Conservation (phyloP, 2,888 invertebrate species). For the Hydroisotoma schaefferi region DNA sequence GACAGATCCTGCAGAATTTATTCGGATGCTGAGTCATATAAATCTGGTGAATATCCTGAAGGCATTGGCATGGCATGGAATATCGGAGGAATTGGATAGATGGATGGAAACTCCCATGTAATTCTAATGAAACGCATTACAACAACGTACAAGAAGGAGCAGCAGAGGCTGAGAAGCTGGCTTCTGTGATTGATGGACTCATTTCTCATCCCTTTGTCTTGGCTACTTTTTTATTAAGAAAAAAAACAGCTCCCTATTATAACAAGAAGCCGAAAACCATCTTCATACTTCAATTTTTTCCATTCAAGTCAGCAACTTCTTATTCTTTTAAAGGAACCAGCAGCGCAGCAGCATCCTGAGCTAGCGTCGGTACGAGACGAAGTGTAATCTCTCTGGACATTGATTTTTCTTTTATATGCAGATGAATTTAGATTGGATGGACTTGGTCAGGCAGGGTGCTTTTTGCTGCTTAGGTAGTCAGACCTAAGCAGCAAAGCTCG, state of each 20-base stretch:
- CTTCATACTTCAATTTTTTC: neutral
- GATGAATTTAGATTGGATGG: too few species aligned
- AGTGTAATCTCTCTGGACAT: too few species aligned
- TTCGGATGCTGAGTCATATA: too few species aligned
- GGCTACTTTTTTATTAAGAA: slow-evolving; percentile 9
- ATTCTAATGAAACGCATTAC: neutral
- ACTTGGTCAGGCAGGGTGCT: too few species aligned
- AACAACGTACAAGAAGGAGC: slow-evolving; percentile 2
- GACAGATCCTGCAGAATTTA: too few species aligned
- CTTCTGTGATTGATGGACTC: slow-evolving; percentile 34
- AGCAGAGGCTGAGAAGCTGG: neutral
- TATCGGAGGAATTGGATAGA: too few species aligned
- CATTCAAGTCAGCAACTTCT: neutral
- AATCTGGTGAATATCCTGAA: too few species aligned
- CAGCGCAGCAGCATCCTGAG: too few species aligned
- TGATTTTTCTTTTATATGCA: too few species aligned
- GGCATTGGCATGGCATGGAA: neutral
- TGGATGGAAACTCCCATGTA: neutral
- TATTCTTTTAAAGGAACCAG: neutral
- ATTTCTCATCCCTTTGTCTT: slow-evolving; percentile 31
- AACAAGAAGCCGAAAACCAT: neutral
- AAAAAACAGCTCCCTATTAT: slow-evolving; percentile 3
- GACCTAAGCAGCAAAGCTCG: too few species aligned
- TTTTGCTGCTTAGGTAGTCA: too few species aligned
- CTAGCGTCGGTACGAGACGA: too few species aligned